Conservation (phyloP, 2,113 vertebrate species). For the Rhinogobius similis region DNA sequence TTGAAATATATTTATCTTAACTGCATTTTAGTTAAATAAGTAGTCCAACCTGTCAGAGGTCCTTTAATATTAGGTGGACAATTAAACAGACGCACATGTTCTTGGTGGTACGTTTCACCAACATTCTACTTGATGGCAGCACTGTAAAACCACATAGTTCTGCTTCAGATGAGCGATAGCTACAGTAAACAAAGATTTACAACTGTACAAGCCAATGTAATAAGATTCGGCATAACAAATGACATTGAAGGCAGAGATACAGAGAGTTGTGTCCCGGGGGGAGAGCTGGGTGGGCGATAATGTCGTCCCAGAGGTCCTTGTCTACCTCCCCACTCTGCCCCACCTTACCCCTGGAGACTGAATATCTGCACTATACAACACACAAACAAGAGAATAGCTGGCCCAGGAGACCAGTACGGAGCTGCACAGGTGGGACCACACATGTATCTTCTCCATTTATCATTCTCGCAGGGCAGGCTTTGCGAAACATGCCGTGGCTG, state of each 20-base stretch:
- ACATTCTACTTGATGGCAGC: background rate
- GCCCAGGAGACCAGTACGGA: slow-evolving; percentile 61
- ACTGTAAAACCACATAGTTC: background rate
- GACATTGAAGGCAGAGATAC: slow-evolving; percentile 52
- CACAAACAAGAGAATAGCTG: slow-evolving; percentile 46
- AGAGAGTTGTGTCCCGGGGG: slow-evolving; percentile 52
- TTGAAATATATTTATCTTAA: too few relatives aligned
- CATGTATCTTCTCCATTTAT: slow-evolving; percentile 74
- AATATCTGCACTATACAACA: slow-evolving; percentile 40
- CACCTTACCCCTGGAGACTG: slow-evolving; percentile 50
- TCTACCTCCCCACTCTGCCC: slow-evolving; percentile 37
- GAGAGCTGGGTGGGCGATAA: slow-evolving; percentile 68
- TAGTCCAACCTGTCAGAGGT: too few relatives aligned
- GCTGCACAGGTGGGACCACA: slow-evolving; percentile 69
- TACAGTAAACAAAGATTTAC: slow-evolving; percentile 27
- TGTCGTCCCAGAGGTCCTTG: slow-evolving; percentile 65
- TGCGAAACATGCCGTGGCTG: slow-evolving; percentile 47
- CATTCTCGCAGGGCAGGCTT: slow-evolving; percentile 70
- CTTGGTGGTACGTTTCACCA: background rate
- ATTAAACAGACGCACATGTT: too few relatives aligned
- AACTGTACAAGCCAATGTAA: slow-evolving; percentile 38
- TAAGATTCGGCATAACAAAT: slow-evolving; percentile 63
- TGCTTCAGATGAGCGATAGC: slow-evolving; percentile 24
- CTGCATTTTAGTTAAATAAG: too few relatives aligned
- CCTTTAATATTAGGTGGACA: too few relatives aligned